Evolutionary conservation across 2,888 invertebrate species (phyloP), one percentile per base, ranked within the genome.

Genomic region (Ernsta delagoae): DNA sequence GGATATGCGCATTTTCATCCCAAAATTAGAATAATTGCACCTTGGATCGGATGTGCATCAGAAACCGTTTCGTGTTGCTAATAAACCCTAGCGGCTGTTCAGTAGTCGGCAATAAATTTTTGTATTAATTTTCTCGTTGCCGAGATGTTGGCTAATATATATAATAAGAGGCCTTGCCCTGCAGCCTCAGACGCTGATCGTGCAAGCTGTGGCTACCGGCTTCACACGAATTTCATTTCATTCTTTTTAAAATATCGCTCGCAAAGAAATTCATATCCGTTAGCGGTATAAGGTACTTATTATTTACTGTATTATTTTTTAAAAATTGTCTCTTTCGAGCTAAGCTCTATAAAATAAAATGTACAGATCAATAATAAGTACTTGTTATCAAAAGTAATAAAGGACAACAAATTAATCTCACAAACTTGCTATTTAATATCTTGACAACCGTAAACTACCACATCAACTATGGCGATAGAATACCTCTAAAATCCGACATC

Each of bases 201-300:
- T 57, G 12, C 78, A 79, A 3, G 57, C 12, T n/a, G 31, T 57
- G 57, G 87, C 91, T 90, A 87, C 89, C 75, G 87, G 77, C 83
- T 82, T 79, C 88, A 87, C 84, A 85, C 86, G 76, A 88, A 76
- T 75, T 11, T 1, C 16, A 16, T 16, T 16, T 16, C 0, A 16
- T 16, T 16, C 0, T 16, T 16, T 16, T 16, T 0, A 43, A 43
- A 8, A 43, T 43, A 43, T 43, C 43, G 8, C 7, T 41, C 8
- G 7, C 8, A 41, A 41, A 8, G 7, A 41, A 41, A 8, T 6
- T 6, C 41, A 6, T 41, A 7, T 41, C 0, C 8, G 8, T 8
- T 8, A 16, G 16, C 16, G 16, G 16, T 16, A 16, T 16, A 16
- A 16, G 1, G 16, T 16, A 1, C 16, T 16, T 16, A 16, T 16